Evolutionary conservation across 2,888 invertebrate species (phyloP).

Genomic region (Athalia cordata): DNA sequence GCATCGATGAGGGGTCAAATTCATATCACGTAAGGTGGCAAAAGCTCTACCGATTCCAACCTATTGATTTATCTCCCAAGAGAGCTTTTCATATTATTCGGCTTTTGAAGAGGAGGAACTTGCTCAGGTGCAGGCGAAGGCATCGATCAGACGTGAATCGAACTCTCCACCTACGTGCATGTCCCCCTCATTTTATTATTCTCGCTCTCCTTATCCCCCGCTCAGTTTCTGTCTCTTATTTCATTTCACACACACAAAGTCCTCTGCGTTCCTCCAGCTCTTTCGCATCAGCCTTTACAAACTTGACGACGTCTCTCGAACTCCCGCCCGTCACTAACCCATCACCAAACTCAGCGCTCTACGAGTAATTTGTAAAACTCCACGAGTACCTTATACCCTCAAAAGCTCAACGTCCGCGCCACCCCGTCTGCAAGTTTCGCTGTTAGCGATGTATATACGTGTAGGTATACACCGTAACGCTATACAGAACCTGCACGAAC

Average conservation of each 20-base stretch:
- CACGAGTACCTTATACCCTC: not conserved
- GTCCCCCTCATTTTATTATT: not conserved
- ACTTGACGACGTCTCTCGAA: too few species aligned
- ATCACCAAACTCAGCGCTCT: not conserved
- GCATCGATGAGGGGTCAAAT: constrained; percentile 31
- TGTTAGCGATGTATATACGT: too few species aligned
- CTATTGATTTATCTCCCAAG: constrained; percentile 40
- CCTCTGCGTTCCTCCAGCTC: too few species aligned
- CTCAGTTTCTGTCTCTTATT: not conserved
- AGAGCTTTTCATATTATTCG: constrained; percentile 36
- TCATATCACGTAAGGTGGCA: constrained; percentile 42
- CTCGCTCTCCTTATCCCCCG: too few species aligned
- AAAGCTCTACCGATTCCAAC: constrained; percentile 38
- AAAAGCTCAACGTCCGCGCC: not conserved
- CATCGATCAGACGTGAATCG: constrained; percentile 35
- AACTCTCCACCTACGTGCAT: not conserved
- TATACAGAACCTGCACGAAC: too few species aligned
- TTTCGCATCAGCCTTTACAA: too few species aligned
- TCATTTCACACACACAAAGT: too few species aligned
- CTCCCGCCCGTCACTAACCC: too few species aligned
- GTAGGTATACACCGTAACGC: too few species aligned
- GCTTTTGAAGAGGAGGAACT: constrained; percentile 19
- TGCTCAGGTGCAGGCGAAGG: constrained; percentile 14
- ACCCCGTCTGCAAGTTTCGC: not conserved
- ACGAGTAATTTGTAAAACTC: constrained; percentile 16